Evolutionary conservation across 2,797 vertebrate genomes (phyloP).

Genomic region (Pipistrellus pygmaeus): DNA sequence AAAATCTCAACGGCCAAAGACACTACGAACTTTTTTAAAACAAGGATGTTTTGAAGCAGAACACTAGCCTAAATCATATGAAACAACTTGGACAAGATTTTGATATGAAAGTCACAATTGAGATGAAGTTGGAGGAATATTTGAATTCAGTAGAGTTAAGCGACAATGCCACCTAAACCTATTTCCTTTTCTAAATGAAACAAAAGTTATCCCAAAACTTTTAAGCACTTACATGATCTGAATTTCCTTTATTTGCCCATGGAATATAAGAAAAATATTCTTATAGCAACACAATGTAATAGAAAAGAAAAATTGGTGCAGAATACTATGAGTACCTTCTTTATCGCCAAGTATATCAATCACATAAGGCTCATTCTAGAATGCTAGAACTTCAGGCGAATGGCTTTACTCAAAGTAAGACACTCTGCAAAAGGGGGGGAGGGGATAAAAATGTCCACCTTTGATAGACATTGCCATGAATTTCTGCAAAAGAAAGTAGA

Average conservation of each 20-base stretch:
- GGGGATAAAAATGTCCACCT: constrained; percentile 33
- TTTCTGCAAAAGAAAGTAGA: constrained; percentile 71
- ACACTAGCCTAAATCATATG: constrained; percentile 51
- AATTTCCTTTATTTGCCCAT: constrained; percentile 64
- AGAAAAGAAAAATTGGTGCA: constrained; percentile 27
- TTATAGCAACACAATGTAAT: constrained; percentile 29
- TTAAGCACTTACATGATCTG: constrained; percentile 56
- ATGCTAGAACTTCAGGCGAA: constrained; percentile 52
- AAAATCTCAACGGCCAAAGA: constrained; percentile 63
- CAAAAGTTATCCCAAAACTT: constrained; percentile 65
- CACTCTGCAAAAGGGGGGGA: background rate
- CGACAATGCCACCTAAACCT: constrained; percentile 24
- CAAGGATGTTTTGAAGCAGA: constrained; percentile 68
- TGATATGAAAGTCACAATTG: constrained; percentile 59
- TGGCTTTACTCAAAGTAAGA: constrained; percentile 60
- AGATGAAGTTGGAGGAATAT: constrained; percentile 73
- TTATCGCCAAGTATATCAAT: constrained; percentile 16
- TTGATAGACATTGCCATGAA: constrained; percentile 56
- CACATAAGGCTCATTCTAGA: constrained; percentile 53
- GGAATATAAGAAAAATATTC: constrained; percentile 57
- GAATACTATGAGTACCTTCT: constrained; percentile 57
- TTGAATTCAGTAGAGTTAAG: constrained; percentile 68
- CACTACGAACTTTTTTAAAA: constrained; percentile 30
- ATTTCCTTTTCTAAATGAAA: constrained; percentile 77
- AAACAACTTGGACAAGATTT: constrained; percentile 68